A percentile compares a stretch with the other conserved stretches of the same genome.
These are phyloP conservation scores for Andricus quercusramuli DNA, from an alignment of 2,888 invertebrate species.

Conservation along the genomic window DNA sequence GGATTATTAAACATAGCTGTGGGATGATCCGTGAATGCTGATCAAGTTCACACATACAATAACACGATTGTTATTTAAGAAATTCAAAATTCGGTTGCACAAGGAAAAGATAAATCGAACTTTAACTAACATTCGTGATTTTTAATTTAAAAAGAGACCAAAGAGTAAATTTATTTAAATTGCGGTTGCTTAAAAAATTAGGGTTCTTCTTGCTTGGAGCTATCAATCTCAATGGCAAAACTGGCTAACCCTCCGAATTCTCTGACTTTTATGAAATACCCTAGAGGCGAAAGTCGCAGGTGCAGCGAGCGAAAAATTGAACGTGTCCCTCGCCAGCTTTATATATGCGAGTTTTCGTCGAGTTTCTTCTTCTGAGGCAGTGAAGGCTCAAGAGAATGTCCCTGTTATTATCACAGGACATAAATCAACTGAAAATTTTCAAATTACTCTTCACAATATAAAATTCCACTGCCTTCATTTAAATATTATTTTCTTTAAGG, in stretches of 20 bases:
- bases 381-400: slow-evolving; percentile 50
- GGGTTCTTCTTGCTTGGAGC: slow-evolving; percentile 2
- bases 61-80: neutral
- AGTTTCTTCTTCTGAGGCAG: slow-evolving; percentile 45
- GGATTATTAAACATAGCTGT: slow-evolving; percentile 19
- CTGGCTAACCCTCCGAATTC: slow-evolving; percentile 10
- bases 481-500: no score
- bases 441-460: neutral
- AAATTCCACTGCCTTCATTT: no score
- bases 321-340: slow-evolving; percentile 57
- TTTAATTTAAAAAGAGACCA: no score
- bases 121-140: no score
- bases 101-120: no score
- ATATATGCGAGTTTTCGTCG: slow-evolving; percentile 61
- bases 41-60: neutral
- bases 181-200: neutral
- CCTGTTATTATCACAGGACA: slow-evolving; percentile 12
- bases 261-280: slow-evolving; percentile 4
- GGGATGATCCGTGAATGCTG: slow-evolving; percentile 20
- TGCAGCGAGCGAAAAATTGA: slow-evolving; percentile 71
- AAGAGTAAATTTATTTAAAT: no score
- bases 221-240: slow-evolving; percentile 5
- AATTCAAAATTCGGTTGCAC: neutral
- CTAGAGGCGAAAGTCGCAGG: slow-evolving; percentile 63
- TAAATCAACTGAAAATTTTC: slow-evolving; percentile 1